phyloP scores from a whole-genome alignment of 2,113 vertebrate genomes.

The Paramisgurnus dabryanus region DNA sequence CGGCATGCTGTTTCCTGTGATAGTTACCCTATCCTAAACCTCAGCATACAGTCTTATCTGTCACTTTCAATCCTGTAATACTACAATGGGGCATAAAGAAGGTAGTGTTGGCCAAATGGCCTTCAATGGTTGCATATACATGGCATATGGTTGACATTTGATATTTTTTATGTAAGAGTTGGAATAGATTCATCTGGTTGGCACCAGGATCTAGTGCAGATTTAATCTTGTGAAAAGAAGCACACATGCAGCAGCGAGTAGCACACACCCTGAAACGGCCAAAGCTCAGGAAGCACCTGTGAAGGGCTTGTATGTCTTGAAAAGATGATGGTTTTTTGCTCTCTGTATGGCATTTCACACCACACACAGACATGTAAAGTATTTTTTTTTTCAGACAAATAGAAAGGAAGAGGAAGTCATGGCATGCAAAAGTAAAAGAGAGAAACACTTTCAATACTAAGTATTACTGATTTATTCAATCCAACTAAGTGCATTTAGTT shows the following conservation, averaged over 20 bases:
- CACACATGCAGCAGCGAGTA: background rate
- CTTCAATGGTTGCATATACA: background rate
- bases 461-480: background rate
- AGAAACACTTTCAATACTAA: no score
- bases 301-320: background rate
- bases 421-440: no score
- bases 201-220: background rate
- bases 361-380: background rate
- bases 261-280: background rate
- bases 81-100: background rate
- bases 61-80: background rate
- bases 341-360: background rate
- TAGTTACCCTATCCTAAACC: conserved; percentile 35
- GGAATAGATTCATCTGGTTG: background rate
- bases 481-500: no score
- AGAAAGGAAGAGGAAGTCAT: no score
- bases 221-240: background rate
- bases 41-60: background rate
- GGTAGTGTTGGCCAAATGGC: background rate
- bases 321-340: background rate
- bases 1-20: conserved; percentile 48
- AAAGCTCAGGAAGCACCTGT: conserved; percentile 5
- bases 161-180: background rate
- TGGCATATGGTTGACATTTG: background rate
- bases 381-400: background rate